Evolutionary conservation across 2,888 invertebrate species (phyloP).

Genomic region (Cheilosia variabilis): DNA sequence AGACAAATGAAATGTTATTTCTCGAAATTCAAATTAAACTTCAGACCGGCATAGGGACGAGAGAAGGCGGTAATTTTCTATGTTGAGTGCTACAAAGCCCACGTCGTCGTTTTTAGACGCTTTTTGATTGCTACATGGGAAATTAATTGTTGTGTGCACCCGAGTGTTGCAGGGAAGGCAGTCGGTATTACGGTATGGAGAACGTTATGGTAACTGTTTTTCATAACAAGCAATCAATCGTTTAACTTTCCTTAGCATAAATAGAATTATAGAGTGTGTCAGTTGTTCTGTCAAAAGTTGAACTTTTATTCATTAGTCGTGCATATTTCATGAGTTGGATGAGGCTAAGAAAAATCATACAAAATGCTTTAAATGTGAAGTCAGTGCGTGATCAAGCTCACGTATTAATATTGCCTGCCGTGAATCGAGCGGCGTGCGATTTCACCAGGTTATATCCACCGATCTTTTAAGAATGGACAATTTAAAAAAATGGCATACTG

Average conservation of each 20-base stretch:
- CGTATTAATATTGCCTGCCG: not conserved
- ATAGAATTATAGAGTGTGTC: slow-evolving; percentile 20
- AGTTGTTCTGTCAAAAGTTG: slow-evolving; percentile 22
- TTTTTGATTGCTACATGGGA: slow-evolving; percentile 46
- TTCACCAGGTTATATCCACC: slow-evolving; percentile 4
- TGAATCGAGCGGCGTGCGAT: not conserved
- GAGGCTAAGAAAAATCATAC: not conserved
- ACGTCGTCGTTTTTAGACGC: slow-evolving; percentile 36
- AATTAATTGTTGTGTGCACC: slow-evolving; percentile 53
- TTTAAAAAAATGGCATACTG: slow-evolving; percentile 1
- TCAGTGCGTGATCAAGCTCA: slow-evolving; percentile 4
- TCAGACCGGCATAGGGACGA: slow-evolving; percentile 25
- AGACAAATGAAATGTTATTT: slow-evolving; percentile 60
- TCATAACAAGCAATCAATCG: slow-evolving; percentile 21
- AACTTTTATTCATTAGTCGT: not conserved
- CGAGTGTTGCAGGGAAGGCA: slow-evolving; percentile 33
- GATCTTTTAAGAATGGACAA: not conserved
- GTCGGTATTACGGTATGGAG: not conserved
- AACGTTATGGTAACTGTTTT: slow-evolving; percentile 24
- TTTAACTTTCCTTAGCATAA: slow-evolving; percentile 7
- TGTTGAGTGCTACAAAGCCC: slow-evolving; percentile 38
- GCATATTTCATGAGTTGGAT: not conserved
- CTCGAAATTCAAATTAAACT: slow-evolving; percentile 44
- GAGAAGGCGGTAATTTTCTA: slow-evolving; percentile 3
- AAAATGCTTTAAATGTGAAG: not conserved